Conservation (phyloP, 2,797 vertebrate species). For the Ctenopoma multispine region DNA sequence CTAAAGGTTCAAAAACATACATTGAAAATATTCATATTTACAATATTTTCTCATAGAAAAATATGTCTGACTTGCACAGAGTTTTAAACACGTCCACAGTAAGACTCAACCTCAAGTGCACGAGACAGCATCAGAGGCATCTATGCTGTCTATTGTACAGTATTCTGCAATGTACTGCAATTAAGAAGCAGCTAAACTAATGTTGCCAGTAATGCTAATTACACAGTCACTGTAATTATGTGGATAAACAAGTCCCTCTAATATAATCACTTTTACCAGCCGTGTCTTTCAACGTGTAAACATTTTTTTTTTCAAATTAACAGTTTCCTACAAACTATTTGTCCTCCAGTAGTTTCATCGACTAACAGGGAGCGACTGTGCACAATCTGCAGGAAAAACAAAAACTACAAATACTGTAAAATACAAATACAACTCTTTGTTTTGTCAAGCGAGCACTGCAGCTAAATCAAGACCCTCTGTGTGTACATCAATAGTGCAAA, state of each 20-base stretch:
- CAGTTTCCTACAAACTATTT: constrained; percentile 23
- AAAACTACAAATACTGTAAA: constrained; percentile 38
- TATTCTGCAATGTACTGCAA: constrained; percentile 49
- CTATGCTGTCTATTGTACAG: constrained; percentile 32
- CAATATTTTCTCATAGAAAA: constrained; percentile 82
- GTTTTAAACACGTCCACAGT: constrained; percentile 62
- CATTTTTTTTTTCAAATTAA: constrained; percentile 35
- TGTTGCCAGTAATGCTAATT: constrained; percentile 32
- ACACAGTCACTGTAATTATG: constrained; percentile 28
- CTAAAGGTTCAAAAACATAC: constrained; percentile 73
- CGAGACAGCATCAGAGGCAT: constrained; percentile 51
- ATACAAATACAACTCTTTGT: constrained; percentile 49
- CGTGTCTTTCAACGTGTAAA: constrained; percentile 65
- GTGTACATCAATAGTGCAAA: constrained; percentile 68
- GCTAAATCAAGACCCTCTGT: constrained; percentile 32
- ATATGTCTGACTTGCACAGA: constrained; percentile 76
- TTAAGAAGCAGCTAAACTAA: constrained; percentile 46
- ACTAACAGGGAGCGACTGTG: constrained; percentile 31
- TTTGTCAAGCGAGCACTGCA: constrained; percentile 30
- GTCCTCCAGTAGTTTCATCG: constrained; percentile 20
- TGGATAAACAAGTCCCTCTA: constrained; percentile 6
- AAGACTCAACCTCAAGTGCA: constrained; percentile 58
- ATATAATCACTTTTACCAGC: constrained; percentile 19
- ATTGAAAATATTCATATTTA: constrained; percentile 80
- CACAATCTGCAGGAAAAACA: constrained; percentile 35